Evolutionary conservation across 1,140 invertebrate species (phyloP), one percentile per base, ranked within the genome.

Genomic region (Leptinotarsa defecta): DNA sequence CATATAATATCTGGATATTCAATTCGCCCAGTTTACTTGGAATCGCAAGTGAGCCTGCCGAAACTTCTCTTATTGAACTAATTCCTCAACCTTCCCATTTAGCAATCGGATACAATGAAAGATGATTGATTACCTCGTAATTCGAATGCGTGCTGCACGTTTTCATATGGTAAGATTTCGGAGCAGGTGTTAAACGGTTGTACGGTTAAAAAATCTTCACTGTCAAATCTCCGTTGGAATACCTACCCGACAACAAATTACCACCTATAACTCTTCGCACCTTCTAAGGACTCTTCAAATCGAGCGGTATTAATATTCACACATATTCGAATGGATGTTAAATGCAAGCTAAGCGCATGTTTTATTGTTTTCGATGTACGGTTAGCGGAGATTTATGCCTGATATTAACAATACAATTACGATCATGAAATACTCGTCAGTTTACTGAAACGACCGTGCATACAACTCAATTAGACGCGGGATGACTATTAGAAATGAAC

Each of bases 361-460:
- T 57, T 57, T 57, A 57, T 57, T 57, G 52, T 57, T 57, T 57
- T 17, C n/a, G 52, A 19, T 43, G 52, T 57, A 57, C 52, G 52
- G n/a, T 57, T 57, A 57, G 2, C 15, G 15, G n/a, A 57, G 52
- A 57, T 57, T 57, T 57, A 57, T 57, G 52, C 52, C n/a, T 57
- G 34, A 43, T 43, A 43, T 43, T 43, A 43, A 43, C 34, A 43
- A 43, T 57, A 17, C 17, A 57, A 57, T 57, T 57, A 57, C 52
- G 52, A 17, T 57, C 52, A 57, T 57, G 17, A 57, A 57, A 57
- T 57, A 57, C 52, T 57, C 52, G 52, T n/a, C 52, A 57, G 52
- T 57, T 57, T 57, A 19, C n/a, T 57, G 34, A 43, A 43, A 43
- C 34, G 8, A 43, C 34, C 34, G 34, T 11, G 34, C 34, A 43